phyloP scores from a whole-genome alignment of 2,888 invertebrate genomes.

The Hirtodrosophila duncani region DNA sequence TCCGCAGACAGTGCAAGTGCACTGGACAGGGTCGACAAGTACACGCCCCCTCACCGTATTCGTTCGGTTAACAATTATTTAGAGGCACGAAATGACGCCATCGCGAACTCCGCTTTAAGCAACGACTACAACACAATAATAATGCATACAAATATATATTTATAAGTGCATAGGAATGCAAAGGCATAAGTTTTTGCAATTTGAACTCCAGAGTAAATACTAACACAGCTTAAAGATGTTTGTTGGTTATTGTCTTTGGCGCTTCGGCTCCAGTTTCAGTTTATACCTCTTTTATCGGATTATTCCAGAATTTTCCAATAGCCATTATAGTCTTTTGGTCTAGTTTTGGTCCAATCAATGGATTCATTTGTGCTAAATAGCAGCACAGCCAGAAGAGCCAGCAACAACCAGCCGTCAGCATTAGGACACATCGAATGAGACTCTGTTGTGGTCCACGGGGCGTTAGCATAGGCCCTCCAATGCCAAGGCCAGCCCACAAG shows the following conservation, averaged over 20 bases:
- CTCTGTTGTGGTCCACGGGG: constrained; percentile 95
- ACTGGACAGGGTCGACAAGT: too few relatives aligned
- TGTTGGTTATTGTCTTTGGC: background rate
- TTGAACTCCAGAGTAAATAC: too few relatives aligned
- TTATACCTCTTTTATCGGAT: constrained; percentile 42
- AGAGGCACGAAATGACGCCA: too few relatives aligned
- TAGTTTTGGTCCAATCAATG: constrained; percentile 90
- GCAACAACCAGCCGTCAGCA: constrained; percentile 91
- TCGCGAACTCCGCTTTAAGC: too few relatives aligned
- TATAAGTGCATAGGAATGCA: too few relatives aligned
- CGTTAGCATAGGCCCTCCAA: constrained; percentile 90
- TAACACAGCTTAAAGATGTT: constrained; percentile 8
- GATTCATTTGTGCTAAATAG: constrained; percentile 96
- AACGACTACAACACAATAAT: too few relatives aligned
- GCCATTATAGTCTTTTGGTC: constrained; percentile 84
- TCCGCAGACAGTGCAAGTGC: constrained; percentile 45
- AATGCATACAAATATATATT: too few relatives aligned
- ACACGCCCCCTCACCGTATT: background rate
- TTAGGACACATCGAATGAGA: constrained; percentile 91
- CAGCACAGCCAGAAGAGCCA: constrained; percentile 96
- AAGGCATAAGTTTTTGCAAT: too few relatives aligned
- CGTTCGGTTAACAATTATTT: too few relatives aligned
- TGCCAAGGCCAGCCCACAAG: constrained; percentile 92
- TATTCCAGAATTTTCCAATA: constrained; percentile 88
- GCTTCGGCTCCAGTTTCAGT: background rate